Evolutionary conservation across 2,113 vertebrate genomes (phyloP), one percentile per base, ranked within the genome.

Genomic region (Peromyscus leucopus): DNA sequence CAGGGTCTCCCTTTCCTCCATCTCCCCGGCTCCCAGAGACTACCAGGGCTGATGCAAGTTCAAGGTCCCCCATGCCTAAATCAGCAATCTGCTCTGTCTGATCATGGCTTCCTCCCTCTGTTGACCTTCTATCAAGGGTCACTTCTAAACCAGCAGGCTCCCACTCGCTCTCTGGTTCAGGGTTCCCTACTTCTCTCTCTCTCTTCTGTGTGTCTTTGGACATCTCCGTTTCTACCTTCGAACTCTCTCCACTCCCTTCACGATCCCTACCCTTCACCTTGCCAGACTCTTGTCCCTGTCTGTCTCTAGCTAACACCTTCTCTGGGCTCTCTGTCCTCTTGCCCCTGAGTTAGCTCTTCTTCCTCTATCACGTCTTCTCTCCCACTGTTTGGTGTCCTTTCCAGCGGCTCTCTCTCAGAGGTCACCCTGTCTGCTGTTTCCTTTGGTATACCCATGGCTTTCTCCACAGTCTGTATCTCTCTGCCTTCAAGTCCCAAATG

Each of bases 391-490:
- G 3, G n/a, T 78, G 55, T 63, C 71, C 63, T 46, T 16, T 76
- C 82, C 22, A 78, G 22, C 9, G 28, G 85, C 46, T 71, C 83
- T 84, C 28, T 90, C 85, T 94, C 71, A 51, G 55, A 31, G 36
- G 78, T 63, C 80, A 65, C 67, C n/a, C 86, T 86, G 71, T 78
- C 92, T 76, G 59, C 74, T 75, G 57, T 55, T 86, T 82, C 80
- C 91, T 95, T 82, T 82, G 61, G 55, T 84, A 26, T 94, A 91
- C 93, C 85, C 90, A 67, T 93, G 39, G 33, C 91, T 97, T 92
- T 94, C 84, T 98, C 85, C 82, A 89, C 3, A 89, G 92, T 97
- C 51, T 95, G 97, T 65, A 78, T 46, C 78, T 48, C 93, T 96
- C 63, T 90, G 89, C 36, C 94, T 84, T 91, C 42, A 87, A 36